These are phyloP conservation scores for Polyommatus icarus DNA, from an alignment of 2,888 invertebrate genomes.

Conservation along the genomic window DNA sequence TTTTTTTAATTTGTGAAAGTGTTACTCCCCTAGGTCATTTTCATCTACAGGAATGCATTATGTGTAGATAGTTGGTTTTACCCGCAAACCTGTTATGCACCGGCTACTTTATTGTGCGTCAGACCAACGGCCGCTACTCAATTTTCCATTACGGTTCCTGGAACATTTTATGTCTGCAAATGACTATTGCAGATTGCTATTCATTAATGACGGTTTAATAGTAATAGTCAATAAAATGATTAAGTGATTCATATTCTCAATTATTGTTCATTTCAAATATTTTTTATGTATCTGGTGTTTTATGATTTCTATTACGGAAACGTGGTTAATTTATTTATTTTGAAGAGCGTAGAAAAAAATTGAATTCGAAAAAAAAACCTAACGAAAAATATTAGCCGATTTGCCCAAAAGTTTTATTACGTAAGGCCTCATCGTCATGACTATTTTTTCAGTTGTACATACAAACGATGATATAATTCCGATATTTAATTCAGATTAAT, in stretches of 20 bases:
- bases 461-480: no score
- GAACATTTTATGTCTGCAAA: slow-evolving; percentile 6
- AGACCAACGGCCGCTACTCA: background rate
- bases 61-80: background rate
- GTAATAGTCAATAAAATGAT: background rate
- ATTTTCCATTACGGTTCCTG: background rate
- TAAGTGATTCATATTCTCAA: background rate
- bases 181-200: background rate
- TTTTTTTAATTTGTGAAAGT: background rate
- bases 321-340: no score
- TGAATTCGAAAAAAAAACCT: no score
- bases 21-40: background rate
- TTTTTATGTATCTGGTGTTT: no score
- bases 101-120: background rate
- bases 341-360: no score
- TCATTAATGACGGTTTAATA: background rate
- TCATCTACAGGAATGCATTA: background rate
- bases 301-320: no score
- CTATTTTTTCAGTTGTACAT: no score
- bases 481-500: no score
- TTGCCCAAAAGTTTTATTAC: no score
- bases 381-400: no score
- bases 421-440: no score
- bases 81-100: slow-evolving; percentile 2
- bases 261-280: background rate